These are phyloP conservation scores for Serrognathus titanus DNA, from an alignment of 2,888 invertebrate species.

Conservation along the genomic window DNA sequence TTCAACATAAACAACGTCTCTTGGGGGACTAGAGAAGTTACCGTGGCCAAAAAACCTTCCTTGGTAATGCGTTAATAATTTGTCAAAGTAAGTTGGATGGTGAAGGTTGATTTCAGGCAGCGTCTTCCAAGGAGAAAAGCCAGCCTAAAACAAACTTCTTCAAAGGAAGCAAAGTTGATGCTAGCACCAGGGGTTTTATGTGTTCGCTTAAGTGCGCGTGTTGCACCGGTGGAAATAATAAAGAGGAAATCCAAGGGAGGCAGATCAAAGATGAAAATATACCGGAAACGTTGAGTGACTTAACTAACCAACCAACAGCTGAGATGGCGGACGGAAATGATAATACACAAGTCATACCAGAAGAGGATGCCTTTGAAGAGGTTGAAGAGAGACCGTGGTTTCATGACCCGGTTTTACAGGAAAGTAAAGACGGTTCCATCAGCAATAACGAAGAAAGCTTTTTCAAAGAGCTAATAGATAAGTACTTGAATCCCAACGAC, in stretches of 20 bases:
- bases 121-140: not conserved
- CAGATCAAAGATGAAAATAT: slow-evolving; percentile 26
- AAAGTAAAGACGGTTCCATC: slow-evolving; percentile 65
- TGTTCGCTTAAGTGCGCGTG: slow-evolving; percentile 51
- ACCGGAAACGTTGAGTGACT: slow-evolving; percentile 3
- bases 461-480: slow-evolving; percentile 73
- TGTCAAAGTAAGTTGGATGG: not conserved
- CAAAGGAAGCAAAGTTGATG: slow-evolving; percentile 1
- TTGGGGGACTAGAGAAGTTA: slow-evolving; percentile 90
- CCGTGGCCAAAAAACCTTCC: slow-evolving; percentile 38
- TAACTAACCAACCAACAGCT: not conserved
- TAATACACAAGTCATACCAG: slow-evolving; percentile 38
- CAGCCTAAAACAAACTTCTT: slow-evolving; percentile 2
- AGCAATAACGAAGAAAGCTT: slow-evolving; percentile 66
- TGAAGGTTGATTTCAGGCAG: not conserved
- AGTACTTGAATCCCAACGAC: slow-evolving; percentile 71
- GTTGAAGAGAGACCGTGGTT: slow-evolving; percentile 55
- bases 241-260: slow-evolving; percentile 22
- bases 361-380: slow-evolving; percentile 11
- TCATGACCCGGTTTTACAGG: slow-evolving; percentile 62
- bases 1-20: slow-evolving; percentile 91
- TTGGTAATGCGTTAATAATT: too few relatives aligned
- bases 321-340: too few relatives aligned
- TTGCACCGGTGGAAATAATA: slow-evolving; percentile 45
- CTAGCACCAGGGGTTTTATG: too few relatives aligned